phyloP scores from a whole-genome alignment of 2,113 vertebrate species.

The Kryptolebias marmoratus region DNA sequence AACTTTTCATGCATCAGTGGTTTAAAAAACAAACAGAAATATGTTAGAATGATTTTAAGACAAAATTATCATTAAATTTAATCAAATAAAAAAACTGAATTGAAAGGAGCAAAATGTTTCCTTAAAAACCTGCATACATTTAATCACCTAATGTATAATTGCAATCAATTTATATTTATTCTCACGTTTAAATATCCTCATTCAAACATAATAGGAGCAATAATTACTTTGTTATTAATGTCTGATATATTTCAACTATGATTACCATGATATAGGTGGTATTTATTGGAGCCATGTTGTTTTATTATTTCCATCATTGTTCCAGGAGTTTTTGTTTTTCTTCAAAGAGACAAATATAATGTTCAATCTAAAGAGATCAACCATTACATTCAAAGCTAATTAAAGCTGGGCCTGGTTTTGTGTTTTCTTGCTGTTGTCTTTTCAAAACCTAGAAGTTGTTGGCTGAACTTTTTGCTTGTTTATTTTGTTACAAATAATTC shows the following conservation, averaged over 20 bases:
- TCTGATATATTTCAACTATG: constrained; percentile 72
- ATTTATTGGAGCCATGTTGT: constrained; percentile 56
- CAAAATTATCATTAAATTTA: constrained; percentile 56
- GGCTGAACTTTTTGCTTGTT: background rate
- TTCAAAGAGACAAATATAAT: constrained; percentile 1
- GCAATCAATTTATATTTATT: constrained; percentile 74
- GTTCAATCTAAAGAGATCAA: background rate
- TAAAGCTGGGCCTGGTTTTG: constrained; percentile 5
- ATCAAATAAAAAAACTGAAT: constrained; percentile 41
- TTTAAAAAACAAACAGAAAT: constrained; percentile 24
- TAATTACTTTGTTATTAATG: constrained; percentile 76
- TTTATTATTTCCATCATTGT: constrained; percentile 19
- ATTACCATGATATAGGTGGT: constrained; percentile 65
- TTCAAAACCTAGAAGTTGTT: constrained; percentile 6
- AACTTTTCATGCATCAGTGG: too few species aligned
- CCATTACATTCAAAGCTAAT: constrained; percentile 17
- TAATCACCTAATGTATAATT: constrained; percentile 71
- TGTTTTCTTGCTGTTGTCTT: constrained; percentile 10
- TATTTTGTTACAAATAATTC: too few species aligned
- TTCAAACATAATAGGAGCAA: constrained; percentile 64
- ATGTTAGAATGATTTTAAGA: constrained; percentile 24
- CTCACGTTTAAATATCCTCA: constrained; percentile 64
- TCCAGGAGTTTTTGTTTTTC: constrained; percentile 26
- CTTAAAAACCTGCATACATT: background rate
- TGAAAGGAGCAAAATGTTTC: too few species aligned